Evolutionary conservation across 2,888 invertebrate species (phyloP).

Genomic region (Meghimatium bilineatum): DNA sequence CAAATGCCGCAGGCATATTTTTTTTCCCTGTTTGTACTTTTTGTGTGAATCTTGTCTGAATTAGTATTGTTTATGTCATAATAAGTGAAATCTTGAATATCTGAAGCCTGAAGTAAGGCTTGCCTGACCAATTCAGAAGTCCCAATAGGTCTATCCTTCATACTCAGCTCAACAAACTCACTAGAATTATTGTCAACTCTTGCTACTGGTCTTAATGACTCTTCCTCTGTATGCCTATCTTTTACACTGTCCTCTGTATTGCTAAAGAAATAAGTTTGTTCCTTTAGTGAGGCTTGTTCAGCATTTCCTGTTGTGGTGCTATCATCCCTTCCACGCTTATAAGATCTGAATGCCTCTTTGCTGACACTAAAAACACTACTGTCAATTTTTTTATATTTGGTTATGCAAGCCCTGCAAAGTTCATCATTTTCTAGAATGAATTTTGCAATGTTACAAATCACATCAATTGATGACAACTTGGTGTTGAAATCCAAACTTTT

Average conservation of each 20-base stretch:
- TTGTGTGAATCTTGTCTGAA: neutral
- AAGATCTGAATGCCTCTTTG: neutral
- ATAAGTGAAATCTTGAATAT: conserved; percentile 5
- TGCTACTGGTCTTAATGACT: neutral
- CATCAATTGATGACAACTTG: neutral
- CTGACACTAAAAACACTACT: neutral
- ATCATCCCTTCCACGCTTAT: neutral
- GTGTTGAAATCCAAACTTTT: neutral
- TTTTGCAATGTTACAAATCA: conserved; percentile 8
- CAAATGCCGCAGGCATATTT: conserved; percentile 14
- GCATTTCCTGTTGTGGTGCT: neutral
- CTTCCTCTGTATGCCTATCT: neutral
- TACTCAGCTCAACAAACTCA: neutral
- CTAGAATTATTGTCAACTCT: neutral
- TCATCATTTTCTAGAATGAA: conserved; percentile 15
- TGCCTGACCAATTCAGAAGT: conserved; percentile 8
- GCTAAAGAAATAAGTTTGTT: neutral
- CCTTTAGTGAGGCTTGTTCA: neutral
- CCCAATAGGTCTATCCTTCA: neutral
- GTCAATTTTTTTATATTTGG: neutral
- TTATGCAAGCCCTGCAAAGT: neutral
- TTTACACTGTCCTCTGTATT: neutral
- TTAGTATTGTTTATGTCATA: neutral
- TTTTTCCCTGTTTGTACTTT: neutral
- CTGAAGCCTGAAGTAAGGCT: conserved; percentile 7